phyloP scores from a whole-genome alignment of 2,888 invertebrate genomes.

The Callyntrura guangdongensis region DNA sequence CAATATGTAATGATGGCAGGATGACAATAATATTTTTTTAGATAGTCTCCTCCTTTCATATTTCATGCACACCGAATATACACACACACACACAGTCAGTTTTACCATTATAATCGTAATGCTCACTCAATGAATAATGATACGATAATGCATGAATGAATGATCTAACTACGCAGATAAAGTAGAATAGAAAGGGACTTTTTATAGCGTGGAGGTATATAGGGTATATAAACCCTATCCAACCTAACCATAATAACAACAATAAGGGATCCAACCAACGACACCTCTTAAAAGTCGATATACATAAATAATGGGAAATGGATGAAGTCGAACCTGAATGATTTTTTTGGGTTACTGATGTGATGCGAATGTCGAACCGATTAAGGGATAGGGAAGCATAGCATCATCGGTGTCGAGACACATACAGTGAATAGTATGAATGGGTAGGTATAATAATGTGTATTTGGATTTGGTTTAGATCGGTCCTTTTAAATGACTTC shows the following conservation, averaged over 20 bases:
- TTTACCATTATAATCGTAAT: slow-evolving; percentile 2
- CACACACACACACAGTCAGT: not conserved
- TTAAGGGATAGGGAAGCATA: not conserved
- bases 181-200: slow-evolving; percentile 1
- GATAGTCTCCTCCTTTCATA: slow-evolving; percentile 56
- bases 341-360: slow-evolving; percentile 45
- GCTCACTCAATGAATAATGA: slow-evolving; percentile 55
- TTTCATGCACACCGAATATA: slow-evolving; percentile 46
- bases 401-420: not conserved
- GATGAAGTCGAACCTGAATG: slow-evolving; percentile 39
- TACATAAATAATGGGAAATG: slow-evolving; percentile 52
- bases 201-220: slow-evolving; percentile 1
- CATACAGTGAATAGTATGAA: not conserved
- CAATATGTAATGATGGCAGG: slow-evolving; percentile 28
- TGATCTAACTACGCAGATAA: not conserved
- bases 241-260: not conserved
- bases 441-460: not conserved
- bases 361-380: not conserved
- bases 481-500: slow-evolving; percentile 42
- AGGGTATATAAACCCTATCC: not conserved
- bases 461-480: slow-evolving; percentile 11
- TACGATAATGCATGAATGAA: slow-evolving; percentile 54
- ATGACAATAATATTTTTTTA: slow-evolving; percentile 47
- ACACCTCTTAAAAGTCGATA: slow-evolving; percentile 62
- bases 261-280: slow-evolving; percentile 16